Percentiles rank a stretch among this genome's conserved stretches.
These are phyloP conservation scores for Dione vanillae DNA, from an alignment of 2,888 invertebrate genomes.

Conservation along the genomic window DNA sequence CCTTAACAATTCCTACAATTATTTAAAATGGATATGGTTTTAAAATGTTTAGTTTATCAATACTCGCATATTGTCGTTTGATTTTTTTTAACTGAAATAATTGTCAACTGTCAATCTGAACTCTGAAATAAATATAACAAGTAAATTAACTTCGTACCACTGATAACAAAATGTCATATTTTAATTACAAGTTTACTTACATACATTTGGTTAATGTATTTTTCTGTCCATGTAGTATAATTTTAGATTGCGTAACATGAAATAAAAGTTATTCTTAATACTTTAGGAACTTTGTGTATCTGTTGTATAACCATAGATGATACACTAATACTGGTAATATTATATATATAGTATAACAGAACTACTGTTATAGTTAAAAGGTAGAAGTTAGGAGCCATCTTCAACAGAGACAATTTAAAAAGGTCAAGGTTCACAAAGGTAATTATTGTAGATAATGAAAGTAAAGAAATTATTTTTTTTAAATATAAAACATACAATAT, in stretches of 20 bases:
- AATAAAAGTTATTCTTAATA: not conserved
- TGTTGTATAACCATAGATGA: no score
- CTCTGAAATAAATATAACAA: no score
- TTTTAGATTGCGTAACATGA: not conserved
- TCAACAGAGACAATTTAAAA: no score
- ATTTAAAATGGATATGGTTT: not conserved
- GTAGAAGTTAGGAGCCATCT: no score
- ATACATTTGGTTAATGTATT: not conserved
- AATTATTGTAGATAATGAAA: no score
- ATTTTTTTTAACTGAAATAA: slow-evolving; percentile 1
- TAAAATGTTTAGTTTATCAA: not conserved
- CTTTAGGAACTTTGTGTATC: not conserved
- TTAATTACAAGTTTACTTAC: not conserved
- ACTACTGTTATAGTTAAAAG: no score
- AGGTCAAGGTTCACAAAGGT: no score
- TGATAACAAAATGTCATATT: not conserved
- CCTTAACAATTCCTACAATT: not conserved
- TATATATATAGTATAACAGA: no score
- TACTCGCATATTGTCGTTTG: not conserved
- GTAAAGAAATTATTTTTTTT: no score
- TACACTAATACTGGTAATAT: no score
- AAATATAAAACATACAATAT: no score
- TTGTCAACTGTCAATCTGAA: not conserved
- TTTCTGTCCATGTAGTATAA: not conserved
- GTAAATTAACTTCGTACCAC: not conserved